Evolutionary conservation across 2,888 invertebrate species (phyloP).

Genomic region (Drosophila buzzatii): DNA sequence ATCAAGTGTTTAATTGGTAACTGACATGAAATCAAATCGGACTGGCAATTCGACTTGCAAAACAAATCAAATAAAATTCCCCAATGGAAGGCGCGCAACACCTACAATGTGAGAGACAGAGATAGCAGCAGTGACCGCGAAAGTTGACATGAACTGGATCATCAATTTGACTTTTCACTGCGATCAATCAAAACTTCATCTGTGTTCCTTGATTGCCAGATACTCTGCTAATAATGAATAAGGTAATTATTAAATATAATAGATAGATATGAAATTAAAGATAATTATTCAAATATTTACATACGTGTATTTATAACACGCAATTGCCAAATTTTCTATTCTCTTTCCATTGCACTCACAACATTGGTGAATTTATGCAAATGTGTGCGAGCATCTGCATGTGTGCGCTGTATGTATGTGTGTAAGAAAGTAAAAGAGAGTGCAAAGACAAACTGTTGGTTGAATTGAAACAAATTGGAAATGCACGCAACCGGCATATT

Average conservation of each 20-base stretch:
- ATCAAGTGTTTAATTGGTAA: conserved; percentile 58
- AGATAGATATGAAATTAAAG: neutral
- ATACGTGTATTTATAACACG: neutral
- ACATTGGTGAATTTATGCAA: no score
- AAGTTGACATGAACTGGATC: conserved; percentile 23
- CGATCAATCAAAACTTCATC: conserved; percentile 10
- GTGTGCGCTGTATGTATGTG: neutral
- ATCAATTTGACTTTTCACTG: conserved; percentile 16
- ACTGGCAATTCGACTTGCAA: conserved; percentile 30
- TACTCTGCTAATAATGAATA: conserved; percentile 6
- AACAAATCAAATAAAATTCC: conserved; percentile 8
- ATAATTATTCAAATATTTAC: neutral
- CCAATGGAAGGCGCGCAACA: conserved; percentile 39
- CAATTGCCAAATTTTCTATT: neutral
- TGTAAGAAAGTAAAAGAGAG: neutral
- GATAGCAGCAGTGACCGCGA: conserved; percentile 30
- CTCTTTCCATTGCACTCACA: neutral
- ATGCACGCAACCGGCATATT: conserved; percentile 2
- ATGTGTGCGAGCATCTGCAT: neutral
- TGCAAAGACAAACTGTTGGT: neutral
- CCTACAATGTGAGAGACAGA: conserved; percentile 19
- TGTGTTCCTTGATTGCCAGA: neutral
- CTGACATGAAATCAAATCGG: conserved; percentile 55
- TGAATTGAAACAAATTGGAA: neutral
- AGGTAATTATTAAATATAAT: neutral